These are phyloP conservation scores for Montipora capitata DNA, from an alignment of 92 coral and sea anemone genomes.

Conservation along the genomic window DNA sequence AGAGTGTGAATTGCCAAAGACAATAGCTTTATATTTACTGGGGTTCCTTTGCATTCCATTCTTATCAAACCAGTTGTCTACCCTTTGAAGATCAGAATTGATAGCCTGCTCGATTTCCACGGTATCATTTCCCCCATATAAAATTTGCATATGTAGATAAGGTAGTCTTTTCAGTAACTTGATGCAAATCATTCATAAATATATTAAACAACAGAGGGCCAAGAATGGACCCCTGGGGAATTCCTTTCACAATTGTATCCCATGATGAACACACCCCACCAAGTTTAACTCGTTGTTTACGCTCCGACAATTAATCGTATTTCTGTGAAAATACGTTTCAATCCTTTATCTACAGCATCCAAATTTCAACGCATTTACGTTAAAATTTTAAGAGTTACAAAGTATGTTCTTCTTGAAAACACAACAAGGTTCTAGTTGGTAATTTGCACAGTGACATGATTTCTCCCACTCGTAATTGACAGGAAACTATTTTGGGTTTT, in stretches of 20 bases:
- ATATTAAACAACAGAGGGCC: conserved; percentile 68
- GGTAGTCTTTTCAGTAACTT: not conserved
- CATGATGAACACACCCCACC: conserved; percentile 4
- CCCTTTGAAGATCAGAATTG: conserved; percentile 39
- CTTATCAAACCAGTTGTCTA: conserved; percentile 31
- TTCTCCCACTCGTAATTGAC: too few species aligned
- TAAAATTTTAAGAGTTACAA: too few species aligned
- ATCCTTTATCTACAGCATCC: too few species aligned
- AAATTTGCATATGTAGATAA: not conserved
- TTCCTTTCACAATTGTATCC: conserved; percentile 34
- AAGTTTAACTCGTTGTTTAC: conserved; percentile 47
- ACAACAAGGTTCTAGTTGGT: too few species aligned
- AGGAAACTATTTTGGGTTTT: too few species aligned
- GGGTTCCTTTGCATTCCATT: not conserved
- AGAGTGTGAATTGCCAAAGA: too few species aligned
- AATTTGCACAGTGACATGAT: too few species aligned
- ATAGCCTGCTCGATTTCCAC: conserved; percentile 9
- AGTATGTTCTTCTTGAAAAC: too few species aligned
- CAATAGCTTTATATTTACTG: too few species aligned
- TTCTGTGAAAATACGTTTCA: too few species aligned
- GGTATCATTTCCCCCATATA: not conserved
- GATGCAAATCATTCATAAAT: conserved; percentile 20
- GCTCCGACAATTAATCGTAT: not conserved
- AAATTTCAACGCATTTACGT: too few species aligned
- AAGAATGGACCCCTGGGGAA: conserved; percentile 65